phyloP scores from a whole-genome alignment of 1,140 invertebrate genomes.

The Brachionus manjavacas region DNA sequence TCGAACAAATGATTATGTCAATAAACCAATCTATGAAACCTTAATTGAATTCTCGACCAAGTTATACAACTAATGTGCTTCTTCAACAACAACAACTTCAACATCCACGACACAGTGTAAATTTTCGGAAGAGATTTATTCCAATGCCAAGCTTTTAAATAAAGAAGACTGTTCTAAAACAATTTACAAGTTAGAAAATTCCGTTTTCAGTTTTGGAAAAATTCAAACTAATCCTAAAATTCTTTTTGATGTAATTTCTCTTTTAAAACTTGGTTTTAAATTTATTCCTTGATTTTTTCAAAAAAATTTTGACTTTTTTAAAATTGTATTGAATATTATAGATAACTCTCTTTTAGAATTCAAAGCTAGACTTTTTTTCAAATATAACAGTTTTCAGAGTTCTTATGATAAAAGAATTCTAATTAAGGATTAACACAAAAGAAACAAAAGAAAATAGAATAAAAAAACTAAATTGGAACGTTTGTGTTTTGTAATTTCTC shows the following conservation, averaged over 20 bases:
- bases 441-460: background rate
- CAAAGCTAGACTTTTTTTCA: background rate
- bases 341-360: background rate
- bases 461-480: background rate
- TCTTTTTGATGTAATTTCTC: background rate
- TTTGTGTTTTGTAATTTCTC: background rate
- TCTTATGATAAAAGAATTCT: background rate
- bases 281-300: background rate
- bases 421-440: background rate
- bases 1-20: background rate
- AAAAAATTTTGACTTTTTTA: background rate
- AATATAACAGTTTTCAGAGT: background rate
- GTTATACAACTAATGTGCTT: background rate
- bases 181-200: constrained; percentile 1
- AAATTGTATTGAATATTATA: background rate
- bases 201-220: background rate
- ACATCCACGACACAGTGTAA: background rate
- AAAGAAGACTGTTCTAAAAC: background rate
- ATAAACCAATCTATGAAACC: background rate
- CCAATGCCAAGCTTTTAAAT: background rate
- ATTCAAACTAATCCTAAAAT: background rate
- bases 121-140: background rate
- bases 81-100: background rate
- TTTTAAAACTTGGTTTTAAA: constrained; percentile 3
- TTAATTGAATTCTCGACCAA: background rate